Evolutionary conservation across 2,797 vertebrate species (phyloP), one percentile per base, ranked within the genome.

Genomic region (Geotrypetes seraphini): DNA sequence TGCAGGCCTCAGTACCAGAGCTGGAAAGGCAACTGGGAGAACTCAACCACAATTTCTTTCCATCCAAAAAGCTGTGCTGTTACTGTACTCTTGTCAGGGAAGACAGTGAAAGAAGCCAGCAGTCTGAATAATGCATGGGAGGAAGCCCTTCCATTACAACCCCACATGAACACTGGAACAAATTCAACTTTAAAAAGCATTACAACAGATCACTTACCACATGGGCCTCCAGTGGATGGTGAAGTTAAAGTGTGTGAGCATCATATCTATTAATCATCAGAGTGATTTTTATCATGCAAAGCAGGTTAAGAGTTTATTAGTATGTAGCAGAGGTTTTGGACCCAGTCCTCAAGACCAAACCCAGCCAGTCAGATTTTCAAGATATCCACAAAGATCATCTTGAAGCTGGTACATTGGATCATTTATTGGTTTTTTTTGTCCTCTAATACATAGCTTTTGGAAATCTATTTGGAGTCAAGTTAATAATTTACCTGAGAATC

Each of bases 91-190:
- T n/a, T 31, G 7, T 69, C 70, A 64, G 50, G 61, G 34, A 55
- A 75, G 66, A 77, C 61, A 71, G 54, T 63, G 69, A 78, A 39
- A 69, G 53, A 75, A 75, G 71, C 44, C 64, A 79, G 74, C 57
- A 64, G 61, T 48, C 56, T 54, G 53, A 60, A 36, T 55, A 58
- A 66, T 68, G 53, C 65, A 63, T 69, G 49, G 48, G 45, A 64
- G 48, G 55, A 56, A 59, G 47, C 7, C 43, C 67, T 67, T 66
- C 28, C 67, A 73, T 70, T 71, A 67, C 69, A 76, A 78, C 61
- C 61, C 53, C 60, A 59, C 63, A 60, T 58, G 60, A 69, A 43
- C 7, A 42, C 41, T 75, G 71, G 66, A 72, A 63, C 63, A 65
- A 20, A 43, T 72, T 78, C 59, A 63, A 53, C 51, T 66, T 51